Evolutionary conservation across 2,113 vertebrate species (phyloP), one percentile per base, ranked within the genome.

Genomic region (Carassius gibelio): DNA sequence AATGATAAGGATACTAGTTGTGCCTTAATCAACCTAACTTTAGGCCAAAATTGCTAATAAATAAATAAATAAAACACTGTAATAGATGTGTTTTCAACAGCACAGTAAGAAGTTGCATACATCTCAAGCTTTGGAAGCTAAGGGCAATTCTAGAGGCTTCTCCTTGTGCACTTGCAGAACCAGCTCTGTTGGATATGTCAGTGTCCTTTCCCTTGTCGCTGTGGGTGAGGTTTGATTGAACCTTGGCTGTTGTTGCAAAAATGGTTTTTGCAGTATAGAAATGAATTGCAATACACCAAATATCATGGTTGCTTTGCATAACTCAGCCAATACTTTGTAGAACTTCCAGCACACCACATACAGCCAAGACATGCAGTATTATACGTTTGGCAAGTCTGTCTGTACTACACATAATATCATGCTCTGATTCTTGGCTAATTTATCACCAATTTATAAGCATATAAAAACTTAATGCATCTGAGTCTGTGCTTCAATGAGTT

Each of bases 101-200:
- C 66, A 84, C 42, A 82, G 21, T 88, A 88, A 86, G 88, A 66
- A 48, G 55, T 81, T 85, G 68, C 74, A 77, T 88, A 85, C 83
- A 86, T 64, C 87, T 85, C 79, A 84, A 90, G 90, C 90, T 87
- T 92, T 88, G 90, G 90, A 90, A 89, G 89, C 84, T 87, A 92
- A 89, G 89, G 89, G 92, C 88, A 88, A 94, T 91, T 87, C 87
- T 87, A 81, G 89, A 90, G 93, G 92, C 92, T 93, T 93, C 92
- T 94, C 91, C 91, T 92, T 88, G 82, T 76, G 90, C 92, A 95
- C 94, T 93, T 93, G 94, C 93, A 91, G 88, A 91, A 95, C 94
- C 93, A 94, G 94, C 93, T 94, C 89, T 89, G 94, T 94, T 91
- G 90, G 92, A 92, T 93, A 88, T 93, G 88, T 94, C 90, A 90